phyloP scores from a whole-genome alignment of 2,888 invertebrate genomes.

The Orthosia cruda region DNA sequence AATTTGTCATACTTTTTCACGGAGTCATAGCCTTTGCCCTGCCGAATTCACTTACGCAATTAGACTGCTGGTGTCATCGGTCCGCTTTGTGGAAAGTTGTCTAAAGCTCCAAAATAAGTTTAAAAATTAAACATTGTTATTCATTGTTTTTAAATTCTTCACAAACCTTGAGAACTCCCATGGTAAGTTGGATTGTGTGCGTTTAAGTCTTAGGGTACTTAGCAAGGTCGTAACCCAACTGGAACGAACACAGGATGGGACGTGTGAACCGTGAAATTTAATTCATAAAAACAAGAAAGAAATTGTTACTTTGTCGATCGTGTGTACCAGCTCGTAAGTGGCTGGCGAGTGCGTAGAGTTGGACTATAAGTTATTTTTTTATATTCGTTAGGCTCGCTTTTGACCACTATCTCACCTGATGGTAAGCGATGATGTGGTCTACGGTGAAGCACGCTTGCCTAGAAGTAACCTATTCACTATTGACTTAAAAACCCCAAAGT shows the following conservation, averaged over 20 bases:
- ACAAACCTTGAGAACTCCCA: constrained; percentile 13
- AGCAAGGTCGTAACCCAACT: constrained; percentile 34
- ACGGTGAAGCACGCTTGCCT: no score
- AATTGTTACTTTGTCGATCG: constrained; percentile 34
- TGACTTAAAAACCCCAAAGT: no score
- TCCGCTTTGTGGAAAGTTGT: no score
- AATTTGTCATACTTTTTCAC: no score
- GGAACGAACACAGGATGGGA: constrained; percentile 39
- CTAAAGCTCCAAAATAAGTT: not conserved
- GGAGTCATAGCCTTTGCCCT: no score
- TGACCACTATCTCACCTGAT: no score
- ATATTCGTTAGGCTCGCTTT: no score
- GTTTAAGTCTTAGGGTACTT: constrained; percentile 28
- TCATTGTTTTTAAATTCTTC: not conserved
- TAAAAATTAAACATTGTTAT: not conserved
- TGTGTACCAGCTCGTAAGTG: constrained; percentile 12
- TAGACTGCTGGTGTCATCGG: not conserved
- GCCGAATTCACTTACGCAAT: no score
- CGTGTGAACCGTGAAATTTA: constrained; percentile 51
- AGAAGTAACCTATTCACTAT: no score
- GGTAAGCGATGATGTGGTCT: no score
- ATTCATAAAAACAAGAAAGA: constrained; percentile 21
- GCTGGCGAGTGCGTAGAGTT: constrained; percentile 15
- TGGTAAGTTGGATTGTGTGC: constrained; percentile 16
- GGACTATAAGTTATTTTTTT: not conserved